Evolutionary conservation across 1,140 invertebrate genomes (phyloP).

Genomic region (Galleria mellonella): DNA sequence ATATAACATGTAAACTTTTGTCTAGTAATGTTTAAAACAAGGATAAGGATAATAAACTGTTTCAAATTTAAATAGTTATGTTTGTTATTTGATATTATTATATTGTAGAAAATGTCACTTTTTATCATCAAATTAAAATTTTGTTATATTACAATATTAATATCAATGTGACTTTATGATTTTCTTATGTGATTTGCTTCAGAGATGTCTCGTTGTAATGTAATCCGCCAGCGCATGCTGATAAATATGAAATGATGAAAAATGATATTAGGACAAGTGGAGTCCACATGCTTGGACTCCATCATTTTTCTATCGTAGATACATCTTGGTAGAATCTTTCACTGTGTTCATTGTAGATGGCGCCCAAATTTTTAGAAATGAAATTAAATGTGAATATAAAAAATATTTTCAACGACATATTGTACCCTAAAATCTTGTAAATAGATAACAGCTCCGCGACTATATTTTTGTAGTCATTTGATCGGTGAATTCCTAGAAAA

Average conservation of each 20-base stretch:
- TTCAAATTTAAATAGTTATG: too few species aligned
- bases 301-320: constrained; percentile 9
- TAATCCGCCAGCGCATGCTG: too few species aligned
- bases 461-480: constrained; percentile 6
- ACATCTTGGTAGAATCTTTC: constrained; percentile 15
- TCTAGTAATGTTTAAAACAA: too few species aligned
- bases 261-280: too few species aligned
- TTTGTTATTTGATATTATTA: background rate
- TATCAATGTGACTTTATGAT: background rate
- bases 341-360: constrained; percentile 8
- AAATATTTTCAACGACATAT: constrained; percentile 4
- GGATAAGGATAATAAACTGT: too few species aligned
- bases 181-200: constrained; percentile 3
- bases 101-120: constrained; percentile 1
- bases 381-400: constrained; percentile 4
- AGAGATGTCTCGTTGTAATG: constrained; percentile 6
- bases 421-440: constrained; percentile 3
- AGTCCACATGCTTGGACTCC: constrained; percentile 12
- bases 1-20: too few species aligned
- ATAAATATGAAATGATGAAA: too few species aligned
- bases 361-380: constrained; percentile 8
- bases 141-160: constrained; percentile 1
- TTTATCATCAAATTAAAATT: background rate
- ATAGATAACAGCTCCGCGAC: constrained; percentile 5
- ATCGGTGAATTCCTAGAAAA: constrained; percentile 8